Base-by-base conservation (phyloP, 2,888 invertebrate genomes). In the Diadegma fenestrale region DNA sequence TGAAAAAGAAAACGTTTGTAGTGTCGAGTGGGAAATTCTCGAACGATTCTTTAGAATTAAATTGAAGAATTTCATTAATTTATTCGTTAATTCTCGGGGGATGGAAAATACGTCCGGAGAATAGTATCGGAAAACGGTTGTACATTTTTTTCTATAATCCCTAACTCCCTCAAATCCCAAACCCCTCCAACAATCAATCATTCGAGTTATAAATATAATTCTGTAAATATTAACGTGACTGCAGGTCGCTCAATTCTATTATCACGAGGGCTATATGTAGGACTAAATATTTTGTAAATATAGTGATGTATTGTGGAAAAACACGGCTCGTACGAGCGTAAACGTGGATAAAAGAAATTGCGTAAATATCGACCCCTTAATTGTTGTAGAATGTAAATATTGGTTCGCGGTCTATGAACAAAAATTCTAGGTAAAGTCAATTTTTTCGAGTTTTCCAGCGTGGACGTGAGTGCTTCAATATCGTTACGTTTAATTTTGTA, bases 211-310 rank as follows among this genome's bases (percentile, higher is more conserved):
- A 76, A 37, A 37, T 66, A 83, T 66, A 80, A 78, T 82, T 83
- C 45, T 86, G 87, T 87, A 87, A 80, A 87, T 87, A 87, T 71
- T 71, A 82, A 75, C 30, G 37, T 58, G 64, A 80, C 54, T 48
- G 33, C 61, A 80, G 69, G 75, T 72, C 58, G 78, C 45, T 58
- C 66, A 43, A 45, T 58, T 80, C 75, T 61, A 79, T 51, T 37
- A 78, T 72, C 66, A 72, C 45, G 51, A 72, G 41, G 26, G 64
- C 19, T 66, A 75, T 26, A 58, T 66, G 78, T 71, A 71, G 82
- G 48, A 51, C 1, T 26, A 80, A 80, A 76, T 85, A 82, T 77
- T 80, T 85, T 88, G 88, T 88, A 87, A 86, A 88, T 88, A 87
- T 68, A 72, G 77, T 86, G 73, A 82, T 58, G n/a, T 64, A 61